A percentile compares a stretch with the other conserved stretches of the same genome.
Evolutionary conservation across 1,140 invertebrate genomes (phyloP).

Genomic region (Meloidogyne exigua): DNA sequence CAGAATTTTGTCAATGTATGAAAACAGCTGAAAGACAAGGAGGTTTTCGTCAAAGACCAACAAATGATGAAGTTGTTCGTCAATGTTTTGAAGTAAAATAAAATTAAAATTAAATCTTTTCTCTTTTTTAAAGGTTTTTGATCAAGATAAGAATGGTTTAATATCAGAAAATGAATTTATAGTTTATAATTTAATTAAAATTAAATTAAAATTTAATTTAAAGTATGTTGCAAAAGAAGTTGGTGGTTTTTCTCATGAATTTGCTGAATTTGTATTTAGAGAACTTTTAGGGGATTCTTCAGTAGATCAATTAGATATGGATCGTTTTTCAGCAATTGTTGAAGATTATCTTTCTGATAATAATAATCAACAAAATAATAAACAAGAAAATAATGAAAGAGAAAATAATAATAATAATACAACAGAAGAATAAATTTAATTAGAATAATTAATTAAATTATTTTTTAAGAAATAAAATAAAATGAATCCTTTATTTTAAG

Average conservation of each 20-base stretch:
- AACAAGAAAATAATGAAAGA: no score
- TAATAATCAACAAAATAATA: constrained; percentile 1
- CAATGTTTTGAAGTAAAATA: constrained; percentile 59
- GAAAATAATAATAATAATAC: not conserved
- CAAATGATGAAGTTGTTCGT: constrained; percentile 59
- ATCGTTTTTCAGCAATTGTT: constrained; percentile 61
- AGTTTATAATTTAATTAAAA: constrained; percentile 23
- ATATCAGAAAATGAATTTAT: constrained; percentile 63
- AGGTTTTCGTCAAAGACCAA: constrained; percentile 35
- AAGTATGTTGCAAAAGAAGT: constrained; percentile 63
- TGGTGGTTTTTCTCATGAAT: constrained; percentile 58
- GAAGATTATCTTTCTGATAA: constrained; percentile 58
- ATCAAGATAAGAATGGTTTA: constrained; percentile 60
- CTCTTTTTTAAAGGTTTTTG: constrained; percentile 42
- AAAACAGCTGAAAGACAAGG: constrained; percentile 55
- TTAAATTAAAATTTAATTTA: constrained; percentile 24
- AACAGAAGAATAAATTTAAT: not conserved
- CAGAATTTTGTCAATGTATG: constrained; percentile 63
- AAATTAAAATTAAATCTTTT: not conserved
- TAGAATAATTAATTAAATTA: no score
- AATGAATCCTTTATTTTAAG: no score
- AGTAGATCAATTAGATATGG: constrained; percentile 54
- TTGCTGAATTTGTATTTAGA: constrained; percentile 60
- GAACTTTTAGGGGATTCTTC: constrained; percentile 58
- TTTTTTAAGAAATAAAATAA: no score